Percentiles rank a stretch among this genome's conserved stretches.
These are phyloP conservation scores for Apeltes quadracus DNA, from an alignment of 2,113 vertebrate species.

Conservation along the genomic window DNA sequence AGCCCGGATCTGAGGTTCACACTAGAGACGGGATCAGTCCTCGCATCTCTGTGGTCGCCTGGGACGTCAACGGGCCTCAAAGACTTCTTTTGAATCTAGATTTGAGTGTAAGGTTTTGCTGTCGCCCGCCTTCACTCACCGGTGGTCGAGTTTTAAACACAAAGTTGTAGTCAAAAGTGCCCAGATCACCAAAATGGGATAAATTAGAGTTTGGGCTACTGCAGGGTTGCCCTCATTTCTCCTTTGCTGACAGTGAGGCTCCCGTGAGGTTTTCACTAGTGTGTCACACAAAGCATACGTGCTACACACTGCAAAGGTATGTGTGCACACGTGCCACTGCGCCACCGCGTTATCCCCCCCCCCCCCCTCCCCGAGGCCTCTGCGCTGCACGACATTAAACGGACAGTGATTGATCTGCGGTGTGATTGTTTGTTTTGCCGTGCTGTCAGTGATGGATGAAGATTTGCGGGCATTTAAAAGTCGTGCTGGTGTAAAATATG, in stretches of 20 bases:
- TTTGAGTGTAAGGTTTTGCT: background rate
- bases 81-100: background rate
- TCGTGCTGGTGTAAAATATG: constrained; percentile 58
- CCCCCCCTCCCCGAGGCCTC: constrained; percentile 4
- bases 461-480: constrained; percentile 58
- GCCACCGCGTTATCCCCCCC: constrained; percentile 28
- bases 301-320: background rate
- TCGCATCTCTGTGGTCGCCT: constrained; percentile 15
- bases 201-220: background rate
- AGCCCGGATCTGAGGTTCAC: constrained; percentile 61
- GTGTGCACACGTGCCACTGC: constrained; percentile 29
- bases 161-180: background rate
- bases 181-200: background rate
- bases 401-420: constrained; percentile 77
- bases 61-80: constrained; percentile 12
- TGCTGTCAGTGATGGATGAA: constrained; percentile 74
- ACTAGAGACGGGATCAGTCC: constrained; percentile 65
- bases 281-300: constrained; percentile 2
- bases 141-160: background rate
- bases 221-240: background rate
- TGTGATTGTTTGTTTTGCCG: constrained; percentile 78
- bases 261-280: background rate
- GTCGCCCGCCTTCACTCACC: background rate
- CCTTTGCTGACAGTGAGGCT: background rate
- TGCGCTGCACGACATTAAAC: constrained; percentile 67